Evolutionary conservation across 2,888 invertebrate genomes (phyloP), one percentile per base, ranked within the genome.

Genomic region (Plemyria rubiginata): DNA sequence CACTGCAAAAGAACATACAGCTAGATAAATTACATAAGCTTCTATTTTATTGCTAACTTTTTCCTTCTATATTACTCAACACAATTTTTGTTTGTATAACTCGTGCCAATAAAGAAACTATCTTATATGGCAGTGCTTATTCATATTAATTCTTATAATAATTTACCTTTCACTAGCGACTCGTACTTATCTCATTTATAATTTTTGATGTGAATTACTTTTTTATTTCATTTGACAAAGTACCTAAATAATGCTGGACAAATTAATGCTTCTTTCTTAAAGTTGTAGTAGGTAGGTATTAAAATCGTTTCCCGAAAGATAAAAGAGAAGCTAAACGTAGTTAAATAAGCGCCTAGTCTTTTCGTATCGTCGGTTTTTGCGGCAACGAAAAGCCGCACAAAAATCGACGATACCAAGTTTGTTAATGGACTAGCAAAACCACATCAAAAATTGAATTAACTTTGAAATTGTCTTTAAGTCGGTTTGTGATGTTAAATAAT

Each of bases 401-500:
- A 62, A 49, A 56, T 11, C 54, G 52, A 61, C 54, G 54, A 48
- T 65, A 54, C 62, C 29, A 70, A 65, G 54, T 65, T 50, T 55
- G 53, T 45, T 62, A 70, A 65, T 63, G 57, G 62, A 57, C 61
- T 50, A 58, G 52, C 48, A 53, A 60, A 66, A 68, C 66, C 66
- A 70, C 66, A 70, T 62, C 65, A 66, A 68, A 68, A 64, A 65
- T 63, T 62, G 62, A 67, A 68, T 65, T 58, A 65, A 62, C 62
- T 67, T 62, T 54, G 32, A 59, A 66, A 55, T 63, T 62, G 38
- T 46, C 49, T 50, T 52, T 54, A 40, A 49, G 54, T 52, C 65
- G 53, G 62, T 68, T 60, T 55, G 49, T 58, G 57, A 49, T 61
- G 50, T 57, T 62, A 66, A 66, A 66, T 62, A 65, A 65, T 58